Conservation (phyloP, 2,888 invertebrate species). For the Coleophora flavipennella region DNA sequence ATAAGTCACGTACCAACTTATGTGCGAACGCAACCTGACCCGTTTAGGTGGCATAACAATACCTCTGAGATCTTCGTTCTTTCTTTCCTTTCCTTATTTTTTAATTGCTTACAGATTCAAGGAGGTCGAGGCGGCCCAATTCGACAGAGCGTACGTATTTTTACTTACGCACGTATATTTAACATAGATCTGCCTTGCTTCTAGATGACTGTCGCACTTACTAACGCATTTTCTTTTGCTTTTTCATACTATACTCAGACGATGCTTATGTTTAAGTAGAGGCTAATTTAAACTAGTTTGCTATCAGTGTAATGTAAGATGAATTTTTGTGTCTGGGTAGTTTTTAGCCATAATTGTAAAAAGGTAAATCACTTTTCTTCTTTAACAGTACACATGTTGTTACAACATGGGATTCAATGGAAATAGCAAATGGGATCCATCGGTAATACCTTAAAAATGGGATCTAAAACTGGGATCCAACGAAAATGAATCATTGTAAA, state of each 20-base stretch:
- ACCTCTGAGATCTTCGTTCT: slow-evolving; percentile 41
- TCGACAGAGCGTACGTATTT: slow-evolving; percentile 88
- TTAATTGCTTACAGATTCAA: slow-evolving; percentile 86
- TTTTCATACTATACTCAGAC: slow-evolving; percentile 22
- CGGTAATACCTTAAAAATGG: too few species aligned
- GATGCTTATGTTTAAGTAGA: slow-evolving; percentile 13
- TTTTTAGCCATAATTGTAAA: too few species aligned
- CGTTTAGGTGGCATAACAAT: slow-evolving; percentile 49
- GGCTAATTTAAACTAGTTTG: background rate
- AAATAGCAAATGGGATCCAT: too few species aligned
- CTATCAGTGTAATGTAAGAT: too few species aligned
- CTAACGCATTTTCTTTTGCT: slow-evolving; percentile 44
- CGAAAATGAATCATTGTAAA: too few species aligned
- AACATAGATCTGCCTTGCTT: slow-evolving; percentile 41
- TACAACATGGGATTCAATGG: too few species aligned
- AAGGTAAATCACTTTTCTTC: too few species aligned
- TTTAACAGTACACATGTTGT: too few species aligned
- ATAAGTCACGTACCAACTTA: background rate
- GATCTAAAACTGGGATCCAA: too few species aligned
- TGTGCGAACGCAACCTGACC: slow-evolving; percentile 13
- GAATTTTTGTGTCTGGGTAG: background rate
- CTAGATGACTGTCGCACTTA: slow-evolving; percentile 12
- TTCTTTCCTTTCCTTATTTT: slow-evolving; percentile 68
- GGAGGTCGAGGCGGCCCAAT: slow-evolving; percentile 84
- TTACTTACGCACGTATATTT: slow-evolving; percentile 42